phyloP scores from a whole-genome alignment of 2,797 vertebrate genomes.

The Hemitrygon akajei region DNA sequence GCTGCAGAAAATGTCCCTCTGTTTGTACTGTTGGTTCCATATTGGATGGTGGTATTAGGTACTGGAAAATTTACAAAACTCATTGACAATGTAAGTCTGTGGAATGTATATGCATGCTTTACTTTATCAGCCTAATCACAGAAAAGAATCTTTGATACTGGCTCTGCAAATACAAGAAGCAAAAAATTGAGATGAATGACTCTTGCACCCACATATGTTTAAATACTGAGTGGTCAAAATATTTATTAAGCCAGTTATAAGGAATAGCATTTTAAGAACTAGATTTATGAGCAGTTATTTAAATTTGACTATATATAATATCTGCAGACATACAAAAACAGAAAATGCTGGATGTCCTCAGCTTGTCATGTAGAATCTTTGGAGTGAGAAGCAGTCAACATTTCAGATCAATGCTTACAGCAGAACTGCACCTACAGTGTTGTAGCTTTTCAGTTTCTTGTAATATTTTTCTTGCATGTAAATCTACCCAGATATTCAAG shows the following conservation, averaged over 20 bases:
- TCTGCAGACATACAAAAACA: too few species aligned
- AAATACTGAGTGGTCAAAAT: neutral
- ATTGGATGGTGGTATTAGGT: neutral
- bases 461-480: neutral
- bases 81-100: neutral
- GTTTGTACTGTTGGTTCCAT: neutral
- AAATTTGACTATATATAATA: neutral
- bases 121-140: neutral
- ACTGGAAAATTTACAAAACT: constrained; percentile 1
- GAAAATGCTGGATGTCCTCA: too few species aligned
- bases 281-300: constrained; percentile 5
- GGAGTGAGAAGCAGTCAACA: too few species aligned
- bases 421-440: too few species aligned
- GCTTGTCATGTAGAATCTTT: too few species aligned
- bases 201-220: neutral
- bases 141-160: neutral
- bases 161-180: neutral
- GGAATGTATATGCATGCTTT: neutral
- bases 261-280: neutral
- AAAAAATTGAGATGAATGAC: neutral
- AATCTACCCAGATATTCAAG: neutral
- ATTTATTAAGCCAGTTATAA: neutral
- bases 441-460: neutral
- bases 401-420: too few species aligned
- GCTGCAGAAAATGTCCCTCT: neutral